Base-by-base conservation (phyloP, 2,888 invertebrate species). In the Pandemis cinnamomeana region DNA sequence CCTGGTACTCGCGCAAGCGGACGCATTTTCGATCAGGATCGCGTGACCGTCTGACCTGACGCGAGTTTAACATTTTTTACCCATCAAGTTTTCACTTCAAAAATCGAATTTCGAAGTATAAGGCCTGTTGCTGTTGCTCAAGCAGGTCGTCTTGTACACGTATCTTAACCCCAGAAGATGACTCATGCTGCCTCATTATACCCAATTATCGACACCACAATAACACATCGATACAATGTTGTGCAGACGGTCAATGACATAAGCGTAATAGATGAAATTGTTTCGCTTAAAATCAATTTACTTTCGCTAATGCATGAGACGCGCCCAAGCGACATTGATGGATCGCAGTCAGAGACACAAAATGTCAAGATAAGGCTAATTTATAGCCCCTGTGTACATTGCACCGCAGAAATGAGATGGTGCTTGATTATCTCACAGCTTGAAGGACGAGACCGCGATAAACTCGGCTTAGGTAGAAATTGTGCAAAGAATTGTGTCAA, bases 341-440 rank as follows among this genome's bases (percentile, higher is more conserved):
- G 87, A 93, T 91, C 84, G 87, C 81, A 83, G 78, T 80, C 81
- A 87, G 88, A 89, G 88, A 89, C 86, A 89, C 89, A 84, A 81
- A 86, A 82, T 87, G 92, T 91, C 91, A 84, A 91, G 93, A 93
- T 93, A 93, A 92, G 85, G 86, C 79, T 91, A 91, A 93, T 91
- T 89, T 92, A 93, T 93, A 85, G 87, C 85, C 79, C 79, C 78
- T 85, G 84, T 86, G 79, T 84, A 84, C 83, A 83, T 82, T 83
- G 83, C 84, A 84, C 80, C 80, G 80, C 83, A 81, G 79, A 86
- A 87, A 89, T 90, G 86, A 89, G 87, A 89, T 84, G 81, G 81
- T 77, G 81, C 80, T 82, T 81, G 81, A 84, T 84, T 83, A 82
- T 78, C 81, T 77, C 75, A 78, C 48, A 73, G 67, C 78, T 79